Evolutionary conservation across 2,888 invertebrate species (phyloP), one percentile per base, ranked within the genome.

Genomic region (Incurvaria masculella): DNA sequence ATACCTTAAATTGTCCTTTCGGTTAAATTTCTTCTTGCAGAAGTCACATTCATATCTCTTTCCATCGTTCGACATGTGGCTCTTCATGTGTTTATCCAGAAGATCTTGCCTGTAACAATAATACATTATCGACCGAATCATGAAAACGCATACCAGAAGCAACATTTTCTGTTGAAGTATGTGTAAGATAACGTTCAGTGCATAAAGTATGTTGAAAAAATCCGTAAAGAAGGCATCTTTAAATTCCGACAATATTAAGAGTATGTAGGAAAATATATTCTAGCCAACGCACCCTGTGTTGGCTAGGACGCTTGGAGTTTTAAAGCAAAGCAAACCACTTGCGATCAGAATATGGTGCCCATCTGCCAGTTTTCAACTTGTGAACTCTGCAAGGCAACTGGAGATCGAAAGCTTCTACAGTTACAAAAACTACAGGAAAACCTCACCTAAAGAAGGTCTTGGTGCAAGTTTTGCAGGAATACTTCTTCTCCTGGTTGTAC

Each of bases 391-490:
- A 14, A 8, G 14, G 14, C 27, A 8, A 11, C 10, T 27, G 8
- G 27, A 27, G 8, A 14, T n/a, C n/a, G n/a, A n/a, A n/a, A n/a
- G n/a, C n/a, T n/a, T n/a, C n/a, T n/a, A n/a, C n/a, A n/a, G n/a
- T 55, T 4, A 10, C 14, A 45, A 1, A 21, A 42, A 4, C 27
- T 42, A 69, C 53, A 52, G 69, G 69, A 53, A 27, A 41, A 21
- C 71, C 69, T 48, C 68, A 76, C 67, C 82, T 71, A 55, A 74
- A 76, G 59, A 87, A 88, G 5, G 79, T 75, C 62, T 84, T 84
- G 23, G 80, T 81, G 57, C 88, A 88, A 4, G 81, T 80, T 23
- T 80, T 78, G 61, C 87, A 88, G 43, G 81, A 75, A 54, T 74
- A 72, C 46, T 70, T 69, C 39, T 67, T 64, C 8, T 68, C 65